These are phyloP conservation scores for Nomada lathburiana DNA, from an alignment of 2,888 invertebrate genomes.

Conservation along the genomic window DNA sequence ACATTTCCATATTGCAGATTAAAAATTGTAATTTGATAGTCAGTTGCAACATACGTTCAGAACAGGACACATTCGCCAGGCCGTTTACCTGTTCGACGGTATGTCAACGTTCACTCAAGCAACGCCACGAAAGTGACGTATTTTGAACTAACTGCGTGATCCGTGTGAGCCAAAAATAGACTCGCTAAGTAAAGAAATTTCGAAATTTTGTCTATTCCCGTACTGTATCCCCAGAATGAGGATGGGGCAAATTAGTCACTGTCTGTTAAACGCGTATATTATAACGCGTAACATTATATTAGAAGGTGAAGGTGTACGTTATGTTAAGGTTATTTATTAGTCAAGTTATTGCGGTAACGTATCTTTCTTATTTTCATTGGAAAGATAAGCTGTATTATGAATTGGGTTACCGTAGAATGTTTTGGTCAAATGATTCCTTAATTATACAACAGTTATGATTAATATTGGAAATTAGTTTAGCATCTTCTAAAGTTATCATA, in stretches of 20 bases:
- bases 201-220: background rate
- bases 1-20: conserved; percentile 45
- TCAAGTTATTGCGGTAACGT: no score
- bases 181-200: background rate
- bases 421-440: background rate
- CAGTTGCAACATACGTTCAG: conserved; percentile 6
- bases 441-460: background rate
- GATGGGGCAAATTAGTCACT: background rate
- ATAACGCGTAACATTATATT: background rate
- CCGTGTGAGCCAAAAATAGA: background rate
- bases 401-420: background rate
- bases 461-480: no score
- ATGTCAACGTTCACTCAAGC: conserved; percentile 4
- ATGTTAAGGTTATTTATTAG: background rate
- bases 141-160: conserved; percentile 9
- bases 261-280: no score
- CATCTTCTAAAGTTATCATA: no score
- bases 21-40: conserved; percentile 15
- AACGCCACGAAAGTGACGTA: background rate
- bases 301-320: background rate
- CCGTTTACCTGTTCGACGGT: conserved; percentile 16
- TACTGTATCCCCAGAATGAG: background rate
- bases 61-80: background rate
- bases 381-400: background rate
- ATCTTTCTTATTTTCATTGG: background rate